phyloP scores from a whole-genome alignment of 2,888 invertebrate genomes.

The Frankliniella intonsa region DNA sequence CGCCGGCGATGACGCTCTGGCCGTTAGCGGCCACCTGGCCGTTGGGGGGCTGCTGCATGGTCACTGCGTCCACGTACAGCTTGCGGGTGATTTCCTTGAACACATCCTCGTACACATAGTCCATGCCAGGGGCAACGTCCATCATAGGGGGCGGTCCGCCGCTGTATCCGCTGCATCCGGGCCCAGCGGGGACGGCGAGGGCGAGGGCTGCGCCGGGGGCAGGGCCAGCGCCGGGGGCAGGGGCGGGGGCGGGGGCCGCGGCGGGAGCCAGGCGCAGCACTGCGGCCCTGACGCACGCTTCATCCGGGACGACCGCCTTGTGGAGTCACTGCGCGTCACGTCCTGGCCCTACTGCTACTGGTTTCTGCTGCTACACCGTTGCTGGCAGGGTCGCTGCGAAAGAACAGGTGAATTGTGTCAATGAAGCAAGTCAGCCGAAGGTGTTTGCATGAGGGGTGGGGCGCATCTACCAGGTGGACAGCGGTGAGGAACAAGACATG shows the following conservation, averaged over 20 bases:
- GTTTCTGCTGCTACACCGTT: too few species aligned
- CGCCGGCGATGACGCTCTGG: constrained; percentile 31
- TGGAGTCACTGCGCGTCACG: constrained; percentile 35
- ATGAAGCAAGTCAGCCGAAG: neutral
- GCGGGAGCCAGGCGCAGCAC: constrained; percentile 36
- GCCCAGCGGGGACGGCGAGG: constrained; percentile 31
- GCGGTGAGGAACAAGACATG: too few species aligned
- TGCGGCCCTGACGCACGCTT: constrained; percentile 38
- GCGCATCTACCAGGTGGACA: neutral
- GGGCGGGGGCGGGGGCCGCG: constrained; percentile 40
- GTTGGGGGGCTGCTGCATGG: constrained; percentile 12
- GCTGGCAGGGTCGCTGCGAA: neutral
- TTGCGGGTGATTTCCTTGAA: constrained; percentile 89
- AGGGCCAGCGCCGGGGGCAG: constrained; percentile 41
- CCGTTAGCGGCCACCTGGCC: constrained; percentile 21
- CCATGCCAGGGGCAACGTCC: constrained; percentile 54
- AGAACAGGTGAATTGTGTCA: constrained; percentile 23
- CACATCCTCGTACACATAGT: constrained; percentile 73
- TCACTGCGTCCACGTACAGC: constrained; percentile 60
- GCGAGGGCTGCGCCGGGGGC: constrained; percentile 47
- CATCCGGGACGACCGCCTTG: constrained; percentile 33
- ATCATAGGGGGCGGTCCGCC: constrained; percentile 36
- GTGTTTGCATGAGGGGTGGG: too few species aligned
- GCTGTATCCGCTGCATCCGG: constrained; percentile 4
- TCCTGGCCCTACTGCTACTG: neutral